Evolutionary conservation across 2,888 invertebrate species (phyloP).

Genomic region (Drosophila algonquin): DNA sequence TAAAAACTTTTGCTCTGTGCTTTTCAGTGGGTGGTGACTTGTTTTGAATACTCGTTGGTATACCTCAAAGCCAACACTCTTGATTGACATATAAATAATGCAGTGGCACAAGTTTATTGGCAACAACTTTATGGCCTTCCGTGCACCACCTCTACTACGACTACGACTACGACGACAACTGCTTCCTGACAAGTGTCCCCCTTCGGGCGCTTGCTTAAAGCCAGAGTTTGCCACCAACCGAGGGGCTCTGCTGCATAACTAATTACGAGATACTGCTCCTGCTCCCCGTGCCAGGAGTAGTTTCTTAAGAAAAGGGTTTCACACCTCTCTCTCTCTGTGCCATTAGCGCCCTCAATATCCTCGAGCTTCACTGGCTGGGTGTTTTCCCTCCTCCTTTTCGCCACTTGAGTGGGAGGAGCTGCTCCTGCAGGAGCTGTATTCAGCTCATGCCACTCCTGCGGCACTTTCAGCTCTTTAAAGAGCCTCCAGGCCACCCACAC

Average conservation of each 20-base stretch:
- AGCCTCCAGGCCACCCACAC: constrained; percentile 18
- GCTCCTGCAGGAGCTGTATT: neutral
- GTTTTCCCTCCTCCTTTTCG: neutral
- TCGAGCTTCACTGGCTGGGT: neutral
- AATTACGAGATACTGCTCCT: neutral
- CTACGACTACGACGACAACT: no score
- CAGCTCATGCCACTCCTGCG: neutral
- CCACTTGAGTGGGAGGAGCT: constrained; percentile 1
- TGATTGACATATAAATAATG: constrained; percentile 24
- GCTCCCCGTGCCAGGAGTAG: neutral
- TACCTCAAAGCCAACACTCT: constrained; percentile 18
- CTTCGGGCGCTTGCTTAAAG: no score
- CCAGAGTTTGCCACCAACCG: no score
- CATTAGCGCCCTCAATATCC: neutral
- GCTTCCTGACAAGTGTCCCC: no score
- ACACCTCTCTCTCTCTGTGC: neutral
- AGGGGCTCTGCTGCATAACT: neutral
- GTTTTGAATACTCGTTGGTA: constrained; percentile 18
- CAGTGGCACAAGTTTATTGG: constrained; percentile 10
- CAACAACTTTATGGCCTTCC: neutral
- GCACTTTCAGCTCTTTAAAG: constrained; percentile 15
- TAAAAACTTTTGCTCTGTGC: constrained; percentile 47
- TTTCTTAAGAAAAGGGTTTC: neutral
- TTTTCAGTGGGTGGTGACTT: constrained; percentile 24
- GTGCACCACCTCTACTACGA: neutral